Evolutionary conservation across 2,888 invertebrate species (phyloP).

Genomic region (Panopea generosa): DNA sequence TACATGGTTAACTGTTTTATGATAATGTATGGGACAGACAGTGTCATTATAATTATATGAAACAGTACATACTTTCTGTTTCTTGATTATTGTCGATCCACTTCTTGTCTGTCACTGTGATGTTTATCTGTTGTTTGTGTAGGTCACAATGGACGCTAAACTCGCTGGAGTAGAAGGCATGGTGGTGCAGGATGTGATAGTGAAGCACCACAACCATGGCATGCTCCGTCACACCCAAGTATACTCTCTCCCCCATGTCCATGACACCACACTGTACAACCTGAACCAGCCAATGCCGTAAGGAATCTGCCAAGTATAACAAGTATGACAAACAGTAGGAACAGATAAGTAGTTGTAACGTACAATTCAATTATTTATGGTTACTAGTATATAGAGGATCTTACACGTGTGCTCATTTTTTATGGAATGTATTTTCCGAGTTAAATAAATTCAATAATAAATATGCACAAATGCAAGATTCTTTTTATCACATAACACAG

Average conservation of each 20-base stretch:
- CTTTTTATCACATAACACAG: no score
- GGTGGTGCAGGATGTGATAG: constrained; percentile 43
- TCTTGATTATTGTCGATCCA: constrained; percentile 2
- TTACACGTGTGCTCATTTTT: no score
- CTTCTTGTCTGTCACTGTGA: constrained; percentile 39
- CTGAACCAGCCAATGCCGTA: constrained; percentile 54
- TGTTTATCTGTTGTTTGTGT: constrained; percentile 14
- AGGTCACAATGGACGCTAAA: constrained; percentile 17
- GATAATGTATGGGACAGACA: no score
- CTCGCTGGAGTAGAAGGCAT: constrained; percentile 32
- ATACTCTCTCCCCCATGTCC: constrained; percentile 19
- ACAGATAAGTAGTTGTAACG: background rate
- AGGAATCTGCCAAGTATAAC: constrained; percentile 33
- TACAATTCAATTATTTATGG: no score
- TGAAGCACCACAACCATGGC: constrained; percentile 48
- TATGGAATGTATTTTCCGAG: no score
- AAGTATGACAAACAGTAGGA: background rate
- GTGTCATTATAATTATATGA: no score
- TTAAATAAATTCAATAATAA: no score
- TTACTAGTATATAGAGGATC: no score
- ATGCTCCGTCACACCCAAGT: constrained; percentile 39
- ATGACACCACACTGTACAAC: constrained; percentile 41
- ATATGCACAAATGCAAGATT: no score
- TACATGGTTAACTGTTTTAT: no score
- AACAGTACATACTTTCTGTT: constrained; percentile 30